Evolutionary conservation across 2,888 invertebrate genomes (phyloP).

Genomic region (Baccha elongata): DNA sequence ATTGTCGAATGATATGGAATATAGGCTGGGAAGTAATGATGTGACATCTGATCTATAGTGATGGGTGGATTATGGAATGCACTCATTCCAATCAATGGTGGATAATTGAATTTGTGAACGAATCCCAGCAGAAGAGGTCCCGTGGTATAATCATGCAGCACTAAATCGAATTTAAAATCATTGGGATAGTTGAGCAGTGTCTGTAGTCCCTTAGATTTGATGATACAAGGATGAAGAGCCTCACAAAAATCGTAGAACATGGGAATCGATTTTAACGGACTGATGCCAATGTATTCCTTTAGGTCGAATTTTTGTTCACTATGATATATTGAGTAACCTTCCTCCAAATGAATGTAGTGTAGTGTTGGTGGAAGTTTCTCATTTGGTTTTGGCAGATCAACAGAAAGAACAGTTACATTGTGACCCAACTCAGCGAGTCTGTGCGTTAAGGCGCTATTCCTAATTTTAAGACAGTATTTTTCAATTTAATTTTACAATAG

Average conservation of each 20-base stretch:
- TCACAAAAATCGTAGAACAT: background rate
- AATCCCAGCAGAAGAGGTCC: conserved; percentile 78
- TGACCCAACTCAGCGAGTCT: conserved; percentile 75
- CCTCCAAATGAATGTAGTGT: conserved; percentile 77
- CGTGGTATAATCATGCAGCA: conserved; percentile 78
- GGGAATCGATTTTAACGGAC: conserved; percentile 31
- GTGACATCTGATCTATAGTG: conserved; percentile 75
- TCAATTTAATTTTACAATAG: too few species aligned
- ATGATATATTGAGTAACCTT: conserved; percentile 72
- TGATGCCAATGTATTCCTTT: conserved; percentile 40
- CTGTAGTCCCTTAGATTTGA: conserved; percentile 74
- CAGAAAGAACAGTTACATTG: conserved; percentile 76
- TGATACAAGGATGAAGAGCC: background rate
- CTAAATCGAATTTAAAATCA: conserved; percentile 78
- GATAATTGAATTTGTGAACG: conserved; percentile 77
- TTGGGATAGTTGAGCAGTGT: conserved; percentile 76
- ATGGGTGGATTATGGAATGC: conserved; percentile 75
- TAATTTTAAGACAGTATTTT: too few species aligned
- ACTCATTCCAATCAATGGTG: conserved; percentile 77
- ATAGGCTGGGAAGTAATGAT: conserved; percentile 76
- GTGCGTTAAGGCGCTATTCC: conserved; percentile 75
- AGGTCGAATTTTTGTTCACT: background rate
- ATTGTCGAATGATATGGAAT: conserved; percentile 74
- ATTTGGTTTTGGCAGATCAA: conserved; percentile 72
- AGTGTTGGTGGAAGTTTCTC: conserved; percentile 74